These are phyloP conservation scores for Ceuthmochares aereus DNA, from an alignment of 2,113 vertebrate species.

Conservation along the genomic window DNA sequence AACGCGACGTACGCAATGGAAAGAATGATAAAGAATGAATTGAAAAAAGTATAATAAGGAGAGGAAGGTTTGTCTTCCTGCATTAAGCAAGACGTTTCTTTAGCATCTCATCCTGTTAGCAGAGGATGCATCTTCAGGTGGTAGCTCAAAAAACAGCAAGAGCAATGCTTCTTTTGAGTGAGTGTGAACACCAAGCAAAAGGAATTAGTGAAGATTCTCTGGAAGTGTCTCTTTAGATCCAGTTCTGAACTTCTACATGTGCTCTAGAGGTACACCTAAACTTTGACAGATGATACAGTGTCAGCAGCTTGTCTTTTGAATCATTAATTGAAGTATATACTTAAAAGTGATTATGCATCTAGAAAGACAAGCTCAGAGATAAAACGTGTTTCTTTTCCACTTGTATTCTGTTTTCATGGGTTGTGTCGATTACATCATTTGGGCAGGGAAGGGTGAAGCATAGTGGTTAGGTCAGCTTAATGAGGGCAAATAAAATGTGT, in stretches of 20 bases:
- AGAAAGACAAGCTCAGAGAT: neutral
- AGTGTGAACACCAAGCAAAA: neutral
- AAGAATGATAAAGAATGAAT: neutral
- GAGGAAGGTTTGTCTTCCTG: neutral
- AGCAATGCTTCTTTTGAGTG: neutral
- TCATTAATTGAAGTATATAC: neutral
- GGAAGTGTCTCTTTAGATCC: neutral
- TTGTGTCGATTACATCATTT: slow-evolving; percentile 17
- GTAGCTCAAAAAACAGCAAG: neutral
- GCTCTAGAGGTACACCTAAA: neutral
- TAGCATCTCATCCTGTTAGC: neutral
- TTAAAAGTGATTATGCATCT: neutral
- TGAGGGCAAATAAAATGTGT: slow-evolving; percentile 73
- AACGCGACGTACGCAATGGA: rapidly evolving
- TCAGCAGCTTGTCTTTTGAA: neutral
- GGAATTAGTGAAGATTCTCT: neutral
- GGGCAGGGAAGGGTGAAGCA: slow-evolving; percentile 44
- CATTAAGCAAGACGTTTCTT: neutral
- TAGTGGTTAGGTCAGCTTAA: slow-evolving; percentile 67
- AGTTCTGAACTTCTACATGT: neutral
- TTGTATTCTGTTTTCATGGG: neutral
- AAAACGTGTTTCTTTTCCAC: neutral
- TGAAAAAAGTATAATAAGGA: neutral
- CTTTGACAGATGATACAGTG: neutral
- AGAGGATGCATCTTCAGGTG: neutral